Evolutionary conservation across 2,888 invertebrate species (phyloP).

Genomic region (Eristalis intricaria): DNA sequence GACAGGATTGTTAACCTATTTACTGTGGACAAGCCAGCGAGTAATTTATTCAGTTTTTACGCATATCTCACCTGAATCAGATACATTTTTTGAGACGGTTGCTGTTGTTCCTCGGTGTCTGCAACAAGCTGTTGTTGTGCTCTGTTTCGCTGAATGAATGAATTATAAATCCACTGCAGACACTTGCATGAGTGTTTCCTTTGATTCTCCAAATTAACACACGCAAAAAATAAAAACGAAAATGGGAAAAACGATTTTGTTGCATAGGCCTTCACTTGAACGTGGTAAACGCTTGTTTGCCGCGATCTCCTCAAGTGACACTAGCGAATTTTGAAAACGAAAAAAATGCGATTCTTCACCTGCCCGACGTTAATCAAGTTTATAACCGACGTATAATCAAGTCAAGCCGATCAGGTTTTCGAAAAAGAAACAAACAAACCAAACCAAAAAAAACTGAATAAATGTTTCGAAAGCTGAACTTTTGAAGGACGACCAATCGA

Average conservation of each 20-base stretch:
- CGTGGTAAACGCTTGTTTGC: slow-evolving; percentile 17
- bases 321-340: slow-evolving; percentile 57
- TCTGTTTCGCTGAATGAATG: slow-evolving; percentile 64
- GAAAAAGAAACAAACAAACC: slow-evolving; percentile 10
- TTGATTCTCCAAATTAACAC: background rate
- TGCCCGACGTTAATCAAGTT: slow-evolving; percentile 69
- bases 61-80: slow-evolving; percentile 68
- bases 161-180: slow-evolving; percentile 47
- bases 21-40: background rate
- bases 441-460: too few relatives aligned
- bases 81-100: slow-evolving; percentile 57
- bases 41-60: slow-evolving; percentile 57
- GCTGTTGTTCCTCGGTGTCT: background rate
- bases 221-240: background rate
- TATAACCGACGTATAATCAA: slow-evolving; percentile 63
- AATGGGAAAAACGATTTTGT: slow-evolving; percentile 22
- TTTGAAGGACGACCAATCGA: slow-evolving; percentile 45
- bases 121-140: slow-evolving; percentile 64
- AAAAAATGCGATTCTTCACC: slow-evolving; percentile 40
- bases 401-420: slow-evolving; percentile 63
- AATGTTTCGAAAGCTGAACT: background rate
- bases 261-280: slow-evolving; percentile 68
- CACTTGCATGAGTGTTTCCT: slow-evolving; percentile 16
- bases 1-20: slow-evolving; percentile 31
- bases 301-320: slow-evolving; percentile 52